Conservation (phyloP, 2,113 vertebrate species). For the Cromileptes altivelis region DNA sequence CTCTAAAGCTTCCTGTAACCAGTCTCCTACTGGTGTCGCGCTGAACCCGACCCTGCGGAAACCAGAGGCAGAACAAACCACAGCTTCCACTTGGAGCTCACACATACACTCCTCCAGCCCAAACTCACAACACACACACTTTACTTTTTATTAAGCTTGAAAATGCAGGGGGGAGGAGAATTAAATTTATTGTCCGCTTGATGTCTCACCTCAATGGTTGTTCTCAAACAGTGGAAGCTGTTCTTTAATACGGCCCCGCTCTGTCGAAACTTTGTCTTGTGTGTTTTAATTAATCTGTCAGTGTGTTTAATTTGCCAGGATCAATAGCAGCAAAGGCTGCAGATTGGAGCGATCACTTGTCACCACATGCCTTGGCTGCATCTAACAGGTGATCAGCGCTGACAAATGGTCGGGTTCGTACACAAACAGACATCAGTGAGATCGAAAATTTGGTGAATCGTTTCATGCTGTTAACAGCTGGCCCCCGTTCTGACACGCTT, state of each 20-base stretch:
- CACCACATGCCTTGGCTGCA: constrained; percentile 26
- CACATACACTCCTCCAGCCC: constrained; percentile 29
- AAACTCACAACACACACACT: constrained; percentile 54
- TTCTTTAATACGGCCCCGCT: neutral
- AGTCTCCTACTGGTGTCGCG: constrained; percentile 60
- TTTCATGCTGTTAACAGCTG: constrained; percentile 69
- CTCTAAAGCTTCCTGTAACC: constrained; percentile 71
- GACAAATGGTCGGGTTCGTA: constrained; percentile 35
- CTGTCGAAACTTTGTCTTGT: constrained; percentile 42
- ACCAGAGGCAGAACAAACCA: constrained; percentile 76
- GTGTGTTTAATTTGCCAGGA: constrained; percentile 38
- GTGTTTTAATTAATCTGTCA: constrained; percentile 75
- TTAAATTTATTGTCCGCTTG: constrained; percentile 49
- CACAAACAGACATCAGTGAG: constrained; percentile 23
- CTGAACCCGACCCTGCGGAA: constrained; percentile 59
- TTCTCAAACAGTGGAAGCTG: constrained; percentile 44
- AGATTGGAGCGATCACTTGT: constrained; percentile 30
- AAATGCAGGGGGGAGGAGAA: constrained; percentile 37
- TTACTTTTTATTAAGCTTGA: constrained; percentile 66
- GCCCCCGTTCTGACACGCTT: constrained; percentile 54
- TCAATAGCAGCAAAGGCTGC: constrained; percentile 29
- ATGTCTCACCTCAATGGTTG: constrained; percentile 12
- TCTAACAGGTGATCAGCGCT: constrained; percentile 57
- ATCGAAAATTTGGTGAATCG: constrained; percentile 38
- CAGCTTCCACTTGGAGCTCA: constrained; percentile 60